phyloP scores from a whole-genome alignment of 2,797 vertebrate genomes.

The Gila robusta region DNA sequence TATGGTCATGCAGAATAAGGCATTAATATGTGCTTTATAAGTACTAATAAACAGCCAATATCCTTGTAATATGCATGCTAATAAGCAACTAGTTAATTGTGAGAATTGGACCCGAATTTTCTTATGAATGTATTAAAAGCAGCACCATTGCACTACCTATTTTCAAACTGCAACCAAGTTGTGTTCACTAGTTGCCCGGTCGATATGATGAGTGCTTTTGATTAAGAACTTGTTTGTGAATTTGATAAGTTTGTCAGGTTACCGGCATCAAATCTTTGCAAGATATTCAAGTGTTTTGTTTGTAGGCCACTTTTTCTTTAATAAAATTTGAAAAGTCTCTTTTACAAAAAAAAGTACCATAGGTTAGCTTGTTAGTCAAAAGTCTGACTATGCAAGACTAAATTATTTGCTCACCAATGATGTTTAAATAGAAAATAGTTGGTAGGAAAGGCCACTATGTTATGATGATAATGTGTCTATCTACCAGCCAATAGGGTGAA shows the following conservation, averaged over 20 bases:
- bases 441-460: not conserved
- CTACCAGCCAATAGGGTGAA: not conserved
- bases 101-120: no score
- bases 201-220: not conserved
- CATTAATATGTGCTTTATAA: no score
- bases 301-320: not conserved
- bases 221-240: not conserved
- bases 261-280: not conserved
- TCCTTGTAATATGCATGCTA: no score
- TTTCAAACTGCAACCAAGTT: not conserved
- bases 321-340: no score
- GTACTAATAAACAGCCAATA: no score
- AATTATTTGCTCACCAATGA: not conserved
- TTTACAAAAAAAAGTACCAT: not conserved
- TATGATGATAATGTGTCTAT: not conserved
- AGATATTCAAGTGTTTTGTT: not conserved
- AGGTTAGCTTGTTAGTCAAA: not conserved
- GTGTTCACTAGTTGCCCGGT: not conserved
- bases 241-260: not conserved
- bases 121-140: no score
- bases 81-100: no score
- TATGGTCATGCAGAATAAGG: no score
- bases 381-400: not conserved
- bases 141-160: not conserved
- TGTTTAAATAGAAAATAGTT: not conserved